Conservation (phyloP, 2,113 vertebrate genomes). For the Riparia riparia region DNA sequence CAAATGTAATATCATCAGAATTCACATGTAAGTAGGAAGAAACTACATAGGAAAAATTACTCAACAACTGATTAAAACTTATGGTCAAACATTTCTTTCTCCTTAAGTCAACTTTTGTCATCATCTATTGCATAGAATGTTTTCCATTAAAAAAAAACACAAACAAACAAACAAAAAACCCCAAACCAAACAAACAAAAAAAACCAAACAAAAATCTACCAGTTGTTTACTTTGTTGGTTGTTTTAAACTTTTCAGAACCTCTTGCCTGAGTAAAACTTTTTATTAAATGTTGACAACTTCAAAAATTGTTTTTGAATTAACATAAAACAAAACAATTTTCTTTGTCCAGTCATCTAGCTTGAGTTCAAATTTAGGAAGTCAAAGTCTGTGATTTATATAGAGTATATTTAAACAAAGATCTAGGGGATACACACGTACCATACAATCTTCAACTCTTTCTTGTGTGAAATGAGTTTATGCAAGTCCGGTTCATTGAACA, state of each 20-base stretch:
- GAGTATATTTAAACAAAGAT: neutral
- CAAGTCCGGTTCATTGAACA: neutral
- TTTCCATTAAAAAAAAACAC: neutral
- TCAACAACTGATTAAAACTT: neutral
- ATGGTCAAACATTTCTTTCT: neutral
- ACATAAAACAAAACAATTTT: neutral
- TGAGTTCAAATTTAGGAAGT: neutral
- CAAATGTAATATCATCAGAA: neutral
- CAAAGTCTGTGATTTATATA: neutral
- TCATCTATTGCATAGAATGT: neutral
- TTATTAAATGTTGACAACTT: neutral
- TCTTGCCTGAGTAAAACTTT: neutral
- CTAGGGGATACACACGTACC: neutral
- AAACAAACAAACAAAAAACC: too few relatives aligned
- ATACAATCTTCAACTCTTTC: neutral
- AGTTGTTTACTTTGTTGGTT: neutral
- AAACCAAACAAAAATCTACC: too few relatives aligned
- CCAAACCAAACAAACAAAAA: too few relatives aligned
- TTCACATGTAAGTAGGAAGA: neutral
- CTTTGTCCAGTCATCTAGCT: neutral
- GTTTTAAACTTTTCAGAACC: neutral
- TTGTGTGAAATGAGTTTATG: constrained; percentile 25
- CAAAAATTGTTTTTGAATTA: constrained; percentile 8
- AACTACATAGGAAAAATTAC: neutral
- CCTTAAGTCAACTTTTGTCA: neutral